phyloP scores from a whole-genome alignment of 2,888 invertebrate species.

The Alsophila aescularia region DNA sequence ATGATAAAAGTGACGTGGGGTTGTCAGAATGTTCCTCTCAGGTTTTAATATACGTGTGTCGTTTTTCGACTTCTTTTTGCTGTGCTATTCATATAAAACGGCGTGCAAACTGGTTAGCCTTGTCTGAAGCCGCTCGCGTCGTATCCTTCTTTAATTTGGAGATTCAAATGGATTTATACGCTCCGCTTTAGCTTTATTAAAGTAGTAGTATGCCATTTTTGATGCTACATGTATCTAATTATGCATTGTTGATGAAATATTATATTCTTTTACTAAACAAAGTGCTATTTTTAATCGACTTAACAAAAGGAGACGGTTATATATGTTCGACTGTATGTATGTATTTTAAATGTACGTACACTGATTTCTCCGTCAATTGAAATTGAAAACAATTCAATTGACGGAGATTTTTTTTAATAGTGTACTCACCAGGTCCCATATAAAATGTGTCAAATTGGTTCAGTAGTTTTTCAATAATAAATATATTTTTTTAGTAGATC shows the following conservation, averaged over 20 bases:
- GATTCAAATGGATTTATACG: conserved; percentile 34
- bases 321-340: too few species aligned
- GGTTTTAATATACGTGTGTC: conserved; percentile 1
- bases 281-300: too few species aligned
- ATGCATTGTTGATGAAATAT: background rate
- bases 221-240: background rate
- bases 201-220: conserved; percentile 8
- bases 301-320: too few species aligned
- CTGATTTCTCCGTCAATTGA: too few species aligned
- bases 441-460: too few species aligned
- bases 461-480: too few species aligned
- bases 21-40: background rate
- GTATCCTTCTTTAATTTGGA: conserved; percentile 46
- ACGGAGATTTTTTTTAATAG: too few species aligned
- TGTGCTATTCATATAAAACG: conserved; percentile 33
- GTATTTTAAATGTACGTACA: too few species aligned
- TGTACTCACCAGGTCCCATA: too few species aligned
- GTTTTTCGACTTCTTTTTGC: conserved; percentile 6
- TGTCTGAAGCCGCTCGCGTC: conserved; percentile 44
- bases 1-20: background rate
- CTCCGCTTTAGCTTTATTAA: conserved; percentile 9
- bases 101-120: conserved; percentile 60
- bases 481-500: too few species aligned
- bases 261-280: too few species aligned
- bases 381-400: too few species aligned